Conservation (phyloP, 2,888 invertebrate genomes). For the Diaperis boleti region DNA sequence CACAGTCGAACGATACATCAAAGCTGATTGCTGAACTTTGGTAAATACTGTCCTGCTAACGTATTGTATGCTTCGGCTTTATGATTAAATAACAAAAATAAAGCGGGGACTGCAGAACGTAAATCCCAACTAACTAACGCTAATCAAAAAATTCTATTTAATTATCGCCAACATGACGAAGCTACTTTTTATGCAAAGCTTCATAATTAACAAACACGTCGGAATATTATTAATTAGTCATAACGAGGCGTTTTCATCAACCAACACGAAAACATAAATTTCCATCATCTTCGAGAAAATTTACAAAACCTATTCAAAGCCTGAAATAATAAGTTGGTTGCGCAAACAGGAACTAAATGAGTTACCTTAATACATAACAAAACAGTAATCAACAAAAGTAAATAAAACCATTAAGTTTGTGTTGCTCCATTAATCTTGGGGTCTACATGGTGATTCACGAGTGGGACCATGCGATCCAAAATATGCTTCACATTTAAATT, state of each 20-base stretch:
- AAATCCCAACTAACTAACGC: neutral
- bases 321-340: slow-evolving; percentile 2
- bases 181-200: neutral
- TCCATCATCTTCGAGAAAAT: neutral
- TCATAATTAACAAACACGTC: slow-evolving; percentile 5
- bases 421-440: slow-evolving; percentile 34
- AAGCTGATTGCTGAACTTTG: neutral
- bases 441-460: slow-evolving; percentile 1
- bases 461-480: too few species aligned
- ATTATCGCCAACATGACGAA: neutral
- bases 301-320: slow-evolving; percentile 8
- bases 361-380: slow-evolving; percentile 16
- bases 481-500: too few species aligned
- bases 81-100: neutral
- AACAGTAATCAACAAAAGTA: slow-evolving; percentile 12
- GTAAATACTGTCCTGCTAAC: neutral
- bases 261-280: neutral
- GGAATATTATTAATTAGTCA: neutral
- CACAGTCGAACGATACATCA: neutral
- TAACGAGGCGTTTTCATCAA: neutral
- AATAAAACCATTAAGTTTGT: slow-evolving; percentile 19
- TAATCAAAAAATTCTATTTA: neutral
- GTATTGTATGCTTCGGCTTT: neutral
- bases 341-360: slow-evolving; percentile 7
- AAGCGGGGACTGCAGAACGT: neutral